Percentiles rank a stretch among this genome's conserved stretches.
Evolutionary conservation across 2,113 vertebrate genomes (phyloP).

Genomic region (Desmodus rotundus): DNA sequence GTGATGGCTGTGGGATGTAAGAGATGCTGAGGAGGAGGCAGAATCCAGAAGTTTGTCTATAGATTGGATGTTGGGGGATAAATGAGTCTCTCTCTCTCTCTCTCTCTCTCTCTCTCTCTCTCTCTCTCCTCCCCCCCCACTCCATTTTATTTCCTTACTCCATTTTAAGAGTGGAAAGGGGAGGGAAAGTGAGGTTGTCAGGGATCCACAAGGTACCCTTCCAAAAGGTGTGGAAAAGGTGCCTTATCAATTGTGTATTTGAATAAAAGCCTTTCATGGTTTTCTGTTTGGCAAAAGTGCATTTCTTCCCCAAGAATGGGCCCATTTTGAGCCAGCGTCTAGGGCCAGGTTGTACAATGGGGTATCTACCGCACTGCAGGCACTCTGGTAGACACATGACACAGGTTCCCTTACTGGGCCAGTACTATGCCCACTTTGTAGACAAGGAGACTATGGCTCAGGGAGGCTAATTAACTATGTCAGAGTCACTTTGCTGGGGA

Average conservation of each 20-base stretch:
- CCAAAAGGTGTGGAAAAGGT: neutral
- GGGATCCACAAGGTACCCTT: neutral
- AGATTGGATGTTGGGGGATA: fast-evolving
- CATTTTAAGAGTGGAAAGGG: neutral
- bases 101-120: no score
- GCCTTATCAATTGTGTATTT: neutral
- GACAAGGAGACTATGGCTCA: neutral
- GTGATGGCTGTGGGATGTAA: neutral
- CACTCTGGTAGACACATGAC: fast-evolving
- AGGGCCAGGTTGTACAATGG: neutral
- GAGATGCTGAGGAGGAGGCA: neutral
- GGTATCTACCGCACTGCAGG: fast-evolving
- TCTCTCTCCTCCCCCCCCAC: no score
- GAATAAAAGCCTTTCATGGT: neutral
- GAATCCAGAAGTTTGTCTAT: neutral
- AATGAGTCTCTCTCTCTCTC: no score
- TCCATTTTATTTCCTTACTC: neutral
- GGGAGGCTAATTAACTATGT: neutral
- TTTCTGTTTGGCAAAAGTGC: neutral
- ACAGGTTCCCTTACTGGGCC: neutral
- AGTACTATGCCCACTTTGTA: neutral
- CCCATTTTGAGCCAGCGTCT: no score
- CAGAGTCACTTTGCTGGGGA: neutral
- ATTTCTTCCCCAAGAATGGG: neutral
- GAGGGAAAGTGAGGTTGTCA: neutral